Conservation (phyloP, 2,797 vertebrate genomes). For the Sebastes goodei region DNA sequence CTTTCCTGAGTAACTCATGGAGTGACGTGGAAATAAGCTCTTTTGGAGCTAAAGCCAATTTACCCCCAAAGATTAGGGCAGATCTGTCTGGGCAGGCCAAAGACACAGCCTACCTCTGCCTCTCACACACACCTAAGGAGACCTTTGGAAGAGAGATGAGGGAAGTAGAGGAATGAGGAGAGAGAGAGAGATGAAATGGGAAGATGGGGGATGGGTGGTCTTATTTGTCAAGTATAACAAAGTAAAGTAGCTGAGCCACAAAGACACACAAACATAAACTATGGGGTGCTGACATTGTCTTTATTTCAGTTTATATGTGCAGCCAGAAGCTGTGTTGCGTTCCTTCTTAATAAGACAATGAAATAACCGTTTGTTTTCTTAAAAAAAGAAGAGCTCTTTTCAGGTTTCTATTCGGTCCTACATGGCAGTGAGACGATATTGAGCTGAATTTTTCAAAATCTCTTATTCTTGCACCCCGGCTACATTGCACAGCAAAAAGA, state of each 20-base stretch:
- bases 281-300: constrained; percentile 70
- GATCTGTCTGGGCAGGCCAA: constrained; percentile 80
- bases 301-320: constrained; percentile 76
- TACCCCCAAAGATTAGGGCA: constrained; percentile 80
- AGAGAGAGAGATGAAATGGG: background rate
- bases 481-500: constrained; percentile 70
- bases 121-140: constrained; percentile 20
- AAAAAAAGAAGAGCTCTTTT: constrained; percentile 42
- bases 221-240: background rate
- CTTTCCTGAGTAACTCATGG: constrained; percentile 70
- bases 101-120: constrained; percentile 48
- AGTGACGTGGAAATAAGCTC: constrained; percentile 85
- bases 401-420: constrained; percentile 61
- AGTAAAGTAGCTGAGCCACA: constrained; percentile 5
- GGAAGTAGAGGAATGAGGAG: background rate
- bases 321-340: constrained; percentile 59
- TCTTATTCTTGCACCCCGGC: constrained; percentile 53
- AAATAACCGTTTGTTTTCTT: constrained; percentile 48
- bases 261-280: constrained; percentile 37
- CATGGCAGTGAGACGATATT: constrained; percentile 66
- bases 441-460: constrained; percentile 39
- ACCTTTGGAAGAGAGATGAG: background rate
- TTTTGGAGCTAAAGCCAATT: constrained; percentile 88
- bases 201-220: background rate
- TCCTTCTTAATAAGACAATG: constrained; percentile 55